phyloP scores from a whole-genome alignment of 2,888 invertebrate genomes.

The Hipparchia semele region DNA sequence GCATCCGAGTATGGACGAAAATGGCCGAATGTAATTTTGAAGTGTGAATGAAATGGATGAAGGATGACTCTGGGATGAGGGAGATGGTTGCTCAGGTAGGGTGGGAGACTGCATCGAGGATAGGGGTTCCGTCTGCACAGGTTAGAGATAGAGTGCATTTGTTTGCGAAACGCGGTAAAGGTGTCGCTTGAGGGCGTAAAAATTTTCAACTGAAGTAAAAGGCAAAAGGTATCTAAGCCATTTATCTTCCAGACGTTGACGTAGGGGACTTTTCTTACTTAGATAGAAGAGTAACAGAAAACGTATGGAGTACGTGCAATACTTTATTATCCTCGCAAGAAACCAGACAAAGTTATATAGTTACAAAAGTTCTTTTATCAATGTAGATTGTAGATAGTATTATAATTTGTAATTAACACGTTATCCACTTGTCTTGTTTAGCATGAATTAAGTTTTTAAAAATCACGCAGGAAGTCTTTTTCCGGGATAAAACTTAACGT shows the following conservation, averaged over 20 bases:
- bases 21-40: slow-evolving; percentile 77
- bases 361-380: background rate
- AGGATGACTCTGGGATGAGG: slow-evolving; percentile 51
- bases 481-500: no score
- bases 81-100: slow-evolving; percentile 67
- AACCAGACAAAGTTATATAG: background rate
- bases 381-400: background rate
- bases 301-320: slow-evolving; percentile 1
- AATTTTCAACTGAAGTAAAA: slow-evolving; percentile 22
- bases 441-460: no score
- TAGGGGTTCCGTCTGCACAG: slow-evolving; percentile 71
- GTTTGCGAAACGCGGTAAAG: slow-evolving; percentile 50
- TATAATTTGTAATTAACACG: no score
- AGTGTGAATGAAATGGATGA: slow-evolving; percentile 67
- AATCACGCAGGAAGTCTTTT: no score
- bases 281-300: slow-evolving; percentile 9
- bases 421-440: no score
- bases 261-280: slow-evolving; percentile 17
- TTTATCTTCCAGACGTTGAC: slow-evolving; percentile 15
- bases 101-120: slow-evolving; percentile 68
- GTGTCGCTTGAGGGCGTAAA: slow-evolving; percentile 18
- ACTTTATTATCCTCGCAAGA: background rate
- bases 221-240: slow-evolving; percentile 10
- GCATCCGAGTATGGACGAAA: slow-evolving; percentile 79
- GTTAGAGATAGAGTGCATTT: slow-evolving; percentile 70